Evolutionary conservation across 2,888 invertebrate species (phyloP), one percentile per base, ranked within the genome.

Genomic region (Dichetophora obliterata): DNA sequence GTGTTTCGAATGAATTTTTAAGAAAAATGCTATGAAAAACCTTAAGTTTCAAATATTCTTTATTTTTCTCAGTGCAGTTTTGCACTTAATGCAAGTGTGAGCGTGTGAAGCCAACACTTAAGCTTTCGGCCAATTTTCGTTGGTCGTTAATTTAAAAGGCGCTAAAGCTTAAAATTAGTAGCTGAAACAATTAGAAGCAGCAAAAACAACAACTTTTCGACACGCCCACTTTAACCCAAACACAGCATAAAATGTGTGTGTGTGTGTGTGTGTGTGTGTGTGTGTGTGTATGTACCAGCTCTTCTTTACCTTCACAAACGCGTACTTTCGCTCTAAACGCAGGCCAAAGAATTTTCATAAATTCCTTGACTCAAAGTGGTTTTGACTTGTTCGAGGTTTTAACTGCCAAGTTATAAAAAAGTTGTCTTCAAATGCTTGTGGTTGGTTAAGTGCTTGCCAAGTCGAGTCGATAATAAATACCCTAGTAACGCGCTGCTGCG

Each of bases 391-490:
- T 50, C 68, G 27, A 27, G 50, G 43, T 43, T 68, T 68, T 68
- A 68, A 68, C 68, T 68, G 68, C 68, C 68, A 68, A 68, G 68
- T 52, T 50, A 50, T 68, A 68, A 68, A 68, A 68, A 22, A 68
- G 27, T 48, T 50, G 68, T 50, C 50, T 68, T 68, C 50, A 50
- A 68, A 68, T 68, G n/a, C 50, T 50, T 68, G 68, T 27, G 68
- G 50, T 48, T 68, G 14, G 16, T 34, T 34, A 31, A n/a, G n/a
- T 54, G 54, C 6, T 54, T 54, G n/a, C 31, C 63, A 31, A 31
- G 48, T 50, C 68, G 50, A 50, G 50, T 68, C 24, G 50, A 48
- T 34, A 34, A 65, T 65, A 68, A 50, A 34, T n/a, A 2, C 24
- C n/a, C 63, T n/a, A 14, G 31, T 11, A 27, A n/a, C n/a, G 63